Evolutionary conservation across 2,888 invertebrate species (phyloP).

Genomic region (Alcis repandata): DNA sequence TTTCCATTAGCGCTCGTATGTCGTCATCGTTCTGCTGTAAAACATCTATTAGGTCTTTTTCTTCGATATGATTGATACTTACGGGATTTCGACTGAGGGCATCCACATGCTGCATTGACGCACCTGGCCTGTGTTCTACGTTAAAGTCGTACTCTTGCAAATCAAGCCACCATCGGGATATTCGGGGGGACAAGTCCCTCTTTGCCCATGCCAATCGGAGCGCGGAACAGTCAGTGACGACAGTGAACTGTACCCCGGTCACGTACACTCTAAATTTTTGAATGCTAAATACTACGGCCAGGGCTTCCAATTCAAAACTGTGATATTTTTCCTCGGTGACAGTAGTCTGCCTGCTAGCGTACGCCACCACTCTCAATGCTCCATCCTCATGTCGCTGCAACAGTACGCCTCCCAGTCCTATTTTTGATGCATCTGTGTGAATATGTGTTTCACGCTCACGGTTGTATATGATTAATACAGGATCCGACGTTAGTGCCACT

Average conservation of each 20-base stretch:
- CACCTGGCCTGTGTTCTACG: conserved; percentile 4
- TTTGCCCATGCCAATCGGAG: conserved; percentile 2
- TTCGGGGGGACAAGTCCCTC: conserved; percentile 12
- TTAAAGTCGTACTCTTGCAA: conserved; percentile 6
- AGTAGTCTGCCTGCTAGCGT: conserved; percentile 7
- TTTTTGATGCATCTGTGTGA: neutral
- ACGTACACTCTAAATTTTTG: neutral
- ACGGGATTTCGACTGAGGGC: conserved; percentile 11
- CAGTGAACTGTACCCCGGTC: neutral
- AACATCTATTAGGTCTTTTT: neutral
- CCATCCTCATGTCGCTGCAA: neutral
- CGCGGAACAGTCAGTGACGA: conserved; percentile 12
- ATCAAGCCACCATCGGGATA: conserved; percentile 14
- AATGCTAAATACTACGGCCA: neutral
- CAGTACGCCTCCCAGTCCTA: conserved; percentile 4
- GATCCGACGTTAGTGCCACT: neutral
- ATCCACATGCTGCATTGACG: conserved; percentile 5
- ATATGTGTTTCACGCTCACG: neutral
- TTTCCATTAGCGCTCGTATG: neutral
- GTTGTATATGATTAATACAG: neutral
- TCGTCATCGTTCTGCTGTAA: too few species aligned
- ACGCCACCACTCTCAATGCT: neutral
- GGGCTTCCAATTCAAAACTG: neutral
- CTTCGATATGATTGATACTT: neutral
- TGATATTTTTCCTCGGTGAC: neutral